phyloP scores from a whole-genome alignment of 64 coral and sea anemone genomes.

The Trachythela sp. region DNA sequence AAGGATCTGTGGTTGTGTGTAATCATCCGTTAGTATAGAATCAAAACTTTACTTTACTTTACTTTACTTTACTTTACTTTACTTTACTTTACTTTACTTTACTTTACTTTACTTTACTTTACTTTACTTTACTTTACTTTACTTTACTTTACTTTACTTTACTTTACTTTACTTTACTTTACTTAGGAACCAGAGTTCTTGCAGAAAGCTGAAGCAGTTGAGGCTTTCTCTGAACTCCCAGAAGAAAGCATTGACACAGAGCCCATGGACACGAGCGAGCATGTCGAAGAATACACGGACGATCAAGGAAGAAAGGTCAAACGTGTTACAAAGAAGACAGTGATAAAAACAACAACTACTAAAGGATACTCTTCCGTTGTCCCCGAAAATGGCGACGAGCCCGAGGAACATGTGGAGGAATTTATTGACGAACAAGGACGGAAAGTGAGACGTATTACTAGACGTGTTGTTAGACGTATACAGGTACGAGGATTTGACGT shows the following conservation, averaged over 20 bases:
- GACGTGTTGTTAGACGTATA: constrained; percentile 28
- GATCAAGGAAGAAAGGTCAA: constrained; percentile 43
- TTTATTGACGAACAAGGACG: constrained; percentile 74
- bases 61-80: too few species aligned
- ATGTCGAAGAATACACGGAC: constrained; percentile 64
- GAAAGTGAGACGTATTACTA: constrained; percentile 59
- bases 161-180: too few species aligned
- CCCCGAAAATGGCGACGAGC: constrained; percentile 21
- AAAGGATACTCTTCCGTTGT: neutral
- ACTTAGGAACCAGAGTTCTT: neutral
- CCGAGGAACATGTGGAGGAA: constrained; percentile 41
- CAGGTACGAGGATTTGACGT: neutral
- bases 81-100: too few species aligned
- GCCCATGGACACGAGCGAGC: constrained; percentile 54
- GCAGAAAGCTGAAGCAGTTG: neutral
- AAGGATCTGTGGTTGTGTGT: neutral
- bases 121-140: too few species aligned
- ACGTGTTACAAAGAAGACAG: constrained; percentile 21
- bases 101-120: too few species aligned
- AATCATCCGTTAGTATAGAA: too few species aligned
- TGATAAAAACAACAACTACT: neutral
- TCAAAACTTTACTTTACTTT: too few species aligned
- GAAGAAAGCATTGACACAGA: neutral
- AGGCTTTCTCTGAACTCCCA: neutral
- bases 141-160: too few species aligned